A percentile compares a stretch with the other conserved stretches of the same genome.
Conservation (phyloP, 1,140 invertebrate species). For the Ceratosolen solmsi region DNA sequence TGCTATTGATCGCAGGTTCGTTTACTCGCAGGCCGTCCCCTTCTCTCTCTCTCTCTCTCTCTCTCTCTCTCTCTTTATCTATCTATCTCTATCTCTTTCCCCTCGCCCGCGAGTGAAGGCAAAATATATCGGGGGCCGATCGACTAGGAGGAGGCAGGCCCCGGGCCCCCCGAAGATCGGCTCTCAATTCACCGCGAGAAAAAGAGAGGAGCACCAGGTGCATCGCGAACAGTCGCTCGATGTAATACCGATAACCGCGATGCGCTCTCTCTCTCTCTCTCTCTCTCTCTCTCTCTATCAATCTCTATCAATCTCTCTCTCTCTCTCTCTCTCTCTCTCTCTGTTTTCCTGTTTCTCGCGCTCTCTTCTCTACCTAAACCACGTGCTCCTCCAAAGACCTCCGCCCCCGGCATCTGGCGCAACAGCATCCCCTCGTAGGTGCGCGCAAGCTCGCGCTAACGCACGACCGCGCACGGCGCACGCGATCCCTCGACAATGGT, state of each 20-base stretch:
- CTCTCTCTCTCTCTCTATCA: too few relatives aligned
- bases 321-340: neutral
- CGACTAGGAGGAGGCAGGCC: conserved; percentile 53
- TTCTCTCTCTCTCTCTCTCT: neutral
- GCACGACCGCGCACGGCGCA: neutral
- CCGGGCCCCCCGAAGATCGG: conserved; percentile 61
- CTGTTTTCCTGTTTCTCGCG: neutral
- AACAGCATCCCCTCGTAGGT: neutral
- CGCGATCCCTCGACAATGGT: conserved; percentile 22
- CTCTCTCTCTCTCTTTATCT: neutral
- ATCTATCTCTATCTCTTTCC: too few relatives aligned
- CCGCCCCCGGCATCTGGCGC: too few relatives aligned
- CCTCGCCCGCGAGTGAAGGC: neutral
- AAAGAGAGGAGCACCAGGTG: conserved; percentile 69
- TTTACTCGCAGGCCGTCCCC: conserved; percentile 14
- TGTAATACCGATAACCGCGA: conserved; percentile 58
- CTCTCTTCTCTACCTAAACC: neutral
- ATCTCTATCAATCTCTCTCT: neutral
- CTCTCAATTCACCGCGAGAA: neutral
- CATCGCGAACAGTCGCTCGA: conserved; percentile 60
- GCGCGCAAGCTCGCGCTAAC: neutral
- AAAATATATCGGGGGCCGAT: conserved; percentile 39
- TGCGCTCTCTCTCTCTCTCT: neutral
- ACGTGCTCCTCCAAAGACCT: too few relatives aligned
- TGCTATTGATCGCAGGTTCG: conserved; percentile 31